Conservation (phyloP, 2,113 vertebrate species). For the Tachysurus vachellii region DNA sequence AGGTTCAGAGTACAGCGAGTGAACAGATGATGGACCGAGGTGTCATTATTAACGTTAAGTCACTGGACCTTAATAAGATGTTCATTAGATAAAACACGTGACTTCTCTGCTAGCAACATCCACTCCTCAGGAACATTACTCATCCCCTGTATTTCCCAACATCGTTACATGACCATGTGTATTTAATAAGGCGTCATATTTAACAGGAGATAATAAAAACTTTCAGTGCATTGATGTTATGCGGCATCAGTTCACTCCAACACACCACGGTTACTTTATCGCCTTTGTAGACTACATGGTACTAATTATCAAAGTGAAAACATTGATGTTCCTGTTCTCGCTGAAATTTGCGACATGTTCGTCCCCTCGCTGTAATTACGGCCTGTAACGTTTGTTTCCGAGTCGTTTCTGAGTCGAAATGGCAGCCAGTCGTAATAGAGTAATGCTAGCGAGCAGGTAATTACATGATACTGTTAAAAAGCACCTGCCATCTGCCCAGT, state of each 20-base stretch:
- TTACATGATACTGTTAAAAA: neutral
- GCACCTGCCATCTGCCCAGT: slow-evolving; percentile 13
- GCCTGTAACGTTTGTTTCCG: neutral
- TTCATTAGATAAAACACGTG: too few species aligned
- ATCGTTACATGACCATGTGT: neutral
- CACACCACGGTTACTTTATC: neutral
- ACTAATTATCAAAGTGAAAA: neutral
- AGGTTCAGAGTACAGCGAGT: too few species aligned
- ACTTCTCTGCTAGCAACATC: too few species aligned
- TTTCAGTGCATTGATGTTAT: neutral
- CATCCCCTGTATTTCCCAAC: neutral
- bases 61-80: too few species aligned
- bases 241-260: neutral
- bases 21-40: too few species aligned
- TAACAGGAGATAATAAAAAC: neutral
- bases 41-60: too few species aligned
- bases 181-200: neutral
- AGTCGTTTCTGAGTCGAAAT: neutral
- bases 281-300: neutral
- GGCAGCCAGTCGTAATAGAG: slow-evolving; percentile 3
- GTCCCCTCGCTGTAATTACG: slow-evolving; percentile 10
- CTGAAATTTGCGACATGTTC: too few species aligned
- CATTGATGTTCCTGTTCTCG: neutral
- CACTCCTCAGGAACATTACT: neutral
- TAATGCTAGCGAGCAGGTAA: slow-evolving; percentile 2